Evolutionary conservation across 2,797 vertebrate species (phyloP), one percentile per base, ranked within the genome.

Genomic region (Scarus forsteni): DNA sequence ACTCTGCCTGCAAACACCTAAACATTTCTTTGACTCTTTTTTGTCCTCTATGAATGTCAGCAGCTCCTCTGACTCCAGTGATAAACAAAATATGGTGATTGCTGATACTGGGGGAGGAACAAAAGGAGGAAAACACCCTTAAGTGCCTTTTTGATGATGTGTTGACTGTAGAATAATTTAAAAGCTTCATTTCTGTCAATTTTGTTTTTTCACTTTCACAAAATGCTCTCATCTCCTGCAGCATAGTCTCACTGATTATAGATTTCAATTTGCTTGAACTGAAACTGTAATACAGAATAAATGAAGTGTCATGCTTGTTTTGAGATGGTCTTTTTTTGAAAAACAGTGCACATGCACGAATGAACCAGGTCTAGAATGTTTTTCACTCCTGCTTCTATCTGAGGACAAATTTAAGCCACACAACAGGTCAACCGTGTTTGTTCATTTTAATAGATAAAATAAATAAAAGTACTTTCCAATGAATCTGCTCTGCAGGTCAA

Each of bases 361-460:
- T 48, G 0, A 60, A 48, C 13, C n/a, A 44, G 13, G n/a, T 15
- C 49, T 50, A 58, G n/a, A 18, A 34, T 45, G 44, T 5, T 48
- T 40, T 49, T 18, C 10, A 10, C 13, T 27, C 40, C 40, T 49
- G 6, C 48, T 10, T 19, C 14, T 39, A 19, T 67, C 70, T 66
- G 15, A 58, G 60, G 53, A 85, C 53, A 84, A 60, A 77, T 63
- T 53, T 27, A 66, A 50, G 46, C 51, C 62, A 84, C 66, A 73
- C 80, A 75, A 58, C 35, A 66, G 14, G 59, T 89, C 85, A 77
- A 39, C 71, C 76, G 76, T 88, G 82, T 88, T 90, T 89, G 88
- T 90, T 88, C 62, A 44, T 91, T 91, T 92, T 90, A 92, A 92
- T 93, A 89, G 88, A 90, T 93, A 92, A 93, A 92, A 88, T 85